Evolutionary conservation across 1,140 invertebrate genomes (phyloP), one percentile per base, ranked within the genome.

Genomic region (Pogonognathellus flavescens): DNA sequence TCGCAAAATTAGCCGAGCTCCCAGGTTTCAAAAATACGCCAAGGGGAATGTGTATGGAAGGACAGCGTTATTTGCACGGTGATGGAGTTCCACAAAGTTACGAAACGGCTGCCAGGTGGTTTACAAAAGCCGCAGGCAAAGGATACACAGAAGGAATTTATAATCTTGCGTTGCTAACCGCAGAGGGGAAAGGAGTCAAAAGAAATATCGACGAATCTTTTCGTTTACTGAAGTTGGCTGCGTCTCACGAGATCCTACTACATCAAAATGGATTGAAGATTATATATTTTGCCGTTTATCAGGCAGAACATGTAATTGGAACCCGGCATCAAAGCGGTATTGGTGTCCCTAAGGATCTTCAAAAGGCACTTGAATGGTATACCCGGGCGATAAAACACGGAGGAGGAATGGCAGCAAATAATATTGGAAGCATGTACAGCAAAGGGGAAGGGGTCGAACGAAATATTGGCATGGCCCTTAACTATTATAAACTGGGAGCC

Each of bases 81-180:
- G 55, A 14, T 6, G 80, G 60, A 3, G 20, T n/a, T 6, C 5
- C 52, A 25, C 52, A 41, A 31, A 60, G 85, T 60, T 85, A 85
- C 53, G 41, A 66, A 57, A 50, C 55, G 60, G 83, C 86, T n/a
- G 86, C 86, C 16, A 53, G 10, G 10, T 55, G 7, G 1, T 87
- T 82, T 52, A 80, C 80, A 0, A 62, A 81, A 59, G 85, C 85
- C 4, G 85, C 85, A 0, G 11, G 0, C 16, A 31, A 72, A 18
- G 85, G 80, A 16, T 84, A 62, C 66, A 85, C 85, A 14, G 87
- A 88, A 83, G 87, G 85, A 70, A 80, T 88, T 0, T 88, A 86
- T 59, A 86, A 84, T 70, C 57, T 88, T 13, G 87, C 82, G 10
- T 16, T 80, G 16, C 25, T 88, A 11, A 82, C 60, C 0, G 25